Conservation (phyloP, 2,113 vertebrate species). For the Pomatorhinus ruficollis region DNA sequence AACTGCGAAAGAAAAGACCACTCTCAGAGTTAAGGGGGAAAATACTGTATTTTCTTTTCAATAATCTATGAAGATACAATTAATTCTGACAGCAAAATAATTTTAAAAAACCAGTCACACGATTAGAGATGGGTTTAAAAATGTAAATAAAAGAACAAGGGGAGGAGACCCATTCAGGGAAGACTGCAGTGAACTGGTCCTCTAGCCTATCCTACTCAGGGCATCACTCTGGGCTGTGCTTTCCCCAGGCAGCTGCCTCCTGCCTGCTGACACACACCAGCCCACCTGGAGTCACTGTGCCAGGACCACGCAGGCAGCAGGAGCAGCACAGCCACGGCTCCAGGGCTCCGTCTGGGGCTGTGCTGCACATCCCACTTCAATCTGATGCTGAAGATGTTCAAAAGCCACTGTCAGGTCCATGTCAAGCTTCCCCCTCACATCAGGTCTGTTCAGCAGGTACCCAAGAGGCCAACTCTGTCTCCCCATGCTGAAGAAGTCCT, state of each 20-base stretch:
- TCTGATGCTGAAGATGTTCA: neutral
- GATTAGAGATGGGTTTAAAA: conserved; percentile 46
- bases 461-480: neutral
- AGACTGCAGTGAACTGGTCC: neutral
- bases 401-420: neutral
- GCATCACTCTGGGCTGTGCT: neutral
- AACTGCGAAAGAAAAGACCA: neutral
- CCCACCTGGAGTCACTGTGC: neutral
- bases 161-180: neutral
- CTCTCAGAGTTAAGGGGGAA: neutral
- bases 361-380: neutral
- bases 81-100: conserved; percentile 38
- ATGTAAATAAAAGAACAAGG: conserved; percentile 33
- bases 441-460: neutral
- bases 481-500: neutral
- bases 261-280: neutral
- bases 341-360: neutral
- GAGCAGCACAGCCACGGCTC: neutral
- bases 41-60: conserved; percentile 42
- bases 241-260: neutral
- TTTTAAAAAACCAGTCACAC: neutral
- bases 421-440: neutral
- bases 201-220: neutral
- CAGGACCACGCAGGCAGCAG: fast-evolving
- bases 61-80: conserved; percentile 32